Conservation (phyloP, 2,888 invertebrate genomes). For the Gymnocheta viridis region DNA sequence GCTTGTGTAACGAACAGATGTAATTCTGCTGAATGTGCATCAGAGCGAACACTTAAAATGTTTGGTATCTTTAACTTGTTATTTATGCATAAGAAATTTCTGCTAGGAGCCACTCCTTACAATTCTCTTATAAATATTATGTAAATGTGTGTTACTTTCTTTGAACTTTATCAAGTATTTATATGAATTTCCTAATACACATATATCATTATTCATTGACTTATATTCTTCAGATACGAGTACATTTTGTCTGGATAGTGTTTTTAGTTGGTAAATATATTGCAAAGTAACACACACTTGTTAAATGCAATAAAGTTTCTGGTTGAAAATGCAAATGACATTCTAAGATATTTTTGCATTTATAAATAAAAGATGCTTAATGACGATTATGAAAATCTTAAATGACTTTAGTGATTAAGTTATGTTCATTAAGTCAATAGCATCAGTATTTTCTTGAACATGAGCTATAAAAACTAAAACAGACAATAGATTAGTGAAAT, state of each 20-base stretch:
- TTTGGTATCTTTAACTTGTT: slow-evolving; percentile 8
- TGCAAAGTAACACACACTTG: slow-evolving; percentile 12
- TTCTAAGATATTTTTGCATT: not conserved
- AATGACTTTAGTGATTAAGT: slow-evolving; percentile 23
- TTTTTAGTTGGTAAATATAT: not conserved
- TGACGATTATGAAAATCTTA: slow-evolving; percentile 20
- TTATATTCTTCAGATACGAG: too few relatives aligned
- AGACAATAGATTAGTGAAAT: not conserved
- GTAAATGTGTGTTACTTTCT: not conserved
- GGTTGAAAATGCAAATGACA: slow-evolving; percentile 34
- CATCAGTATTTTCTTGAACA: not conserved
- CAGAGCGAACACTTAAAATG: not conserved
- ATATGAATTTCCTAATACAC: not conserved
- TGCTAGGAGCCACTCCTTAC: not conserved
- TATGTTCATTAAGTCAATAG: slow-evolving; percentile 13
- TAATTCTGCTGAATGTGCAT: not conserved
- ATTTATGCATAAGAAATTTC: not conserved
- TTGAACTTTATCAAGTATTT: slow-evolving; percentile 1
- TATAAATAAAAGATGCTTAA: not conserved
- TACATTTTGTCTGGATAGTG: not conserved
- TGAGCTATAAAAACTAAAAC: not conserved
- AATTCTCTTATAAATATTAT: not conserved
- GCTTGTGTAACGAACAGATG: too few relatives aligned
- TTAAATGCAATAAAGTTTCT: slow-evolving; percentile 4
- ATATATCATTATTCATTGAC: not conserved